These are phyloP conservation scores for Eupristina koningsbergeri DNA, from an alignment of 1,140 invertebrate genomes.

Conservation along the genomic window DNA sequence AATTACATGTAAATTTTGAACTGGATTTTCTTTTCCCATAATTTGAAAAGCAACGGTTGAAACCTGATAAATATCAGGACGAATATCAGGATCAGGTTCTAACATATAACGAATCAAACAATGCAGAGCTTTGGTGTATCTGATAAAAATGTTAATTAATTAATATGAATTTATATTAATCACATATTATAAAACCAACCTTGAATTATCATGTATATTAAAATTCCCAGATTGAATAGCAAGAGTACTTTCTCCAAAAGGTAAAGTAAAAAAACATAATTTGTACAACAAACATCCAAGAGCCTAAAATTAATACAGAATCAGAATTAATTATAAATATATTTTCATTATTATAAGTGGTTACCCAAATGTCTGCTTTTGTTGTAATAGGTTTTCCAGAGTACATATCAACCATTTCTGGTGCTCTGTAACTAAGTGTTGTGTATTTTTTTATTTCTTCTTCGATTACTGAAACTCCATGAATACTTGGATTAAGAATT, in stretches of 20 bases:
- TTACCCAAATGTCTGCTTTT: constrained; percentile 93
- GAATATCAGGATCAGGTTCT: constrained; percentile 84
- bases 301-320: constrained; percentile 76
- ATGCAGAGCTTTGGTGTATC: constrained; percentile 69
- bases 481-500: constrained; percentile 81
- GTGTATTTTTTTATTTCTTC: constrained; percentile 97
- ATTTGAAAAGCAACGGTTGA: constrained; percentile 85
- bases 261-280: constrained; percentile 92
- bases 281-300: constrained; percentile 93
- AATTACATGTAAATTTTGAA: constrained; percentile 88
- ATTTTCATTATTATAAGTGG: constrained; percentile 48
- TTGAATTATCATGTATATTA: constrained; percentile 87
- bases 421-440: constrained; percentile 92
- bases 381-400: constrained; percentile 90
- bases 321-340: neutral
- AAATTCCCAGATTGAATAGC: constrained; percentile 95
- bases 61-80: constrained; percentile 94
- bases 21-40: constrained; percentile 82
- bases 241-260: constrained; percentile 94
- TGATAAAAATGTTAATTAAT: constrained; percentile 55
- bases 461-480: constrained; percentile 84
- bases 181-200: constrained; percentile 73
- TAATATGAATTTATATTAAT: constrained; percentile 41
- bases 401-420: constrained; percentile 97
- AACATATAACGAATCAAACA: constrained; percentile 85